These are phyloP conservation scores for Gallinago nigripennis DNA, from an alignment of 2,797 vertebrate genomes.

Conservation along the genomic window DNA sequence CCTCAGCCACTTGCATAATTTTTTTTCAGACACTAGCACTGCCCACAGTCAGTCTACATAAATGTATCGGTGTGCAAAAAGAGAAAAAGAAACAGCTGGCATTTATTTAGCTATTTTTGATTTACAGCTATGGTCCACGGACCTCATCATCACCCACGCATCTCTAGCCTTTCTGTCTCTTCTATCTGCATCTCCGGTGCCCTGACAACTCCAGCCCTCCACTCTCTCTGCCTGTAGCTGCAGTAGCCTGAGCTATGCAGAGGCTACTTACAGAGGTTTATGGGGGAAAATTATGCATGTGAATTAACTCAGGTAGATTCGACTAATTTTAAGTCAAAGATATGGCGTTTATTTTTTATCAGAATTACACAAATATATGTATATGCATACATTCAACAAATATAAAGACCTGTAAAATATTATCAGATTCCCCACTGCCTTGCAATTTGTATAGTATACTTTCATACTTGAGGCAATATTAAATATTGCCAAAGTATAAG, in stretches of 20 bases:
- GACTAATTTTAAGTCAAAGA: background rate
- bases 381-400: background rate
- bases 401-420: background rate
- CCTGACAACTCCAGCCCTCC: background rate
- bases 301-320: background rate
- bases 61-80: background rate
- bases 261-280: background rate
- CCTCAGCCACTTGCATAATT: background rate
- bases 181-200: accelerated
- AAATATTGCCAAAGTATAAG: background rate
- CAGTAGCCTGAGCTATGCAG: background rate
- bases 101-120: slow-evolving; percentile 10
- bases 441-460: background rate
- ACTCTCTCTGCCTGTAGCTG: background rate
- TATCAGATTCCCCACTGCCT: background rate
- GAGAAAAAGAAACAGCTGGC: background rate
- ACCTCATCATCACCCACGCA: background rate
- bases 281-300: background rate
- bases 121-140: background rate
- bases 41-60: background rate
- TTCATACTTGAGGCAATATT: background rate
- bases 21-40: background rate
- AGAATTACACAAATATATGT: background rate
- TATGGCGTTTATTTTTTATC: background rate
- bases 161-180: background rate